Conservation (phyloP, 1,140 invertebrate species). For the Drosophila pseudoananassae region DNA sequence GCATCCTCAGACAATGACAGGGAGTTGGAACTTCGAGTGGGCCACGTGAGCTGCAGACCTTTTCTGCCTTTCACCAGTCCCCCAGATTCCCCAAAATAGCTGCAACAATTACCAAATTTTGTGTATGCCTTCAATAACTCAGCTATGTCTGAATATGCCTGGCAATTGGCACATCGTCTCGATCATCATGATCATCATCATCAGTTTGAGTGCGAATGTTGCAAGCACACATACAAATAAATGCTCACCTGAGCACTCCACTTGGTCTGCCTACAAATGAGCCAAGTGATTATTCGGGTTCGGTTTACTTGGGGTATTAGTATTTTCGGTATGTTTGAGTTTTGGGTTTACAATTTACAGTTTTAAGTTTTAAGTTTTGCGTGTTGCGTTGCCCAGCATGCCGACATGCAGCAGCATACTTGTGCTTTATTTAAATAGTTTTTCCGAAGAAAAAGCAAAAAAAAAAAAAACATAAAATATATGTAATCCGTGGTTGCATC, state of each 20-base stretch:
- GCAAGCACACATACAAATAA: conserved; percentile 44
- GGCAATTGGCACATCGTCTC: conserved; percentile 65
- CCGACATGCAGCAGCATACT: conserved; percentile 63
- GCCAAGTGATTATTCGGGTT: conserved; percentile 67
- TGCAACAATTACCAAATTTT: conserved; percentile 67
- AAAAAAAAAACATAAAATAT: conserved; percentile 34
- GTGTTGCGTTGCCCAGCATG: conserved; percentile 60
- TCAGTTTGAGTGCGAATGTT: conserved; percentile 70
- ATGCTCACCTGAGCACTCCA: conserved; percentile 53
- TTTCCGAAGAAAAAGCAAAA: conserved; percentile 33
- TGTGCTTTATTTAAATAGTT: conserved; percentile 62
- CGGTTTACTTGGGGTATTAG: conserved; percentile 18
- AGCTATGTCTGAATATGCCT: conserved; percentile 41
- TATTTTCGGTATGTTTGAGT: conserved; percentile 23
- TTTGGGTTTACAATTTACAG: conserved; percentile 4
- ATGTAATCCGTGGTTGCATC: conserved; percentile 51
- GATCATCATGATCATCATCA: conserved; percentile 54
- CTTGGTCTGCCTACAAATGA: conserved; percentile 72
- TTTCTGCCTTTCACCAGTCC: conserved; percentile 45
- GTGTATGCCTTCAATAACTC: conserved; percentile 50
- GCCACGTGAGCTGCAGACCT: conserved; percentile 38
- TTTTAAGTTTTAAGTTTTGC: conserved; percentile 25
- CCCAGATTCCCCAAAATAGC: conserved; percentile 37
- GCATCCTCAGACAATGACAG: conserved; percentile 38
- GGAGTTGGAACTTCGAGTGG: conserved; percentile 6